Evolutionary conservation across 1,140 invertebrate species (phyloP).

Genomic region (Drosophila prosaltans): DNA sequence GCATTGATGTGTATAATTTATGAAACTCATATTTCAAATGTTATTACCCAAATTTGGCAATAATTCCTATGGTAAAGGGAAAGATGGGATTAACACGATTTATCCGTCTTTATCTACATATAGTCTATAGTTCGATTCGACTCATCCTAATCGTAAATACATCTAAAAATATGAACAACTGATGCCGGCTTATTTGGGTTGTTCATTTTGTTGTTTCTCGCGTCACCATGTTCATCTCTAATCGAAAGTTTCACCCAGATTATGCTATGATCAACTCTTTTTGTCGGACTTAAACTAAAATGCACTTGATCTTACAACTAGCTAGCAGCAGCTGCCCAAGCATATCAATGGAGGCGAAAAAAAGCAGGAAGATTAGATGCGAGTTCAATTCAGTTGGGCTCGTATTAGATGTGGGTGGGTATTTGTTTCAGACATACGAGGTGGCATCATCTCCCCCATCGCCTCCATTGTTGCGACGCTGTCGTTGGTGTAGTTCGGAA

Average conservation of each 20-base stretch:
- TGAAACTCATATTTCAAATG: neutral
- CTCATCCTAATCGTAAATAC: constrained; percentile 3
- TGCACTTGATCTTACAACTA: constrained; percentile 39
- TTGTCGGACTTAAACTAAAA: constrained; percentile 45
- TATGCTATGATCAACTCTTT: neutral
- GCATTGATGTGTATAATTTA: neutral
- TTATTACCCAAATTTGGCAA: neutral
- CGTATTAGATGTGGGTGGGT: neutral
- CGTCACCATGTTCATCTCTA: neutral
- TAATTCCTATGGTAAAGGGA: neutral
- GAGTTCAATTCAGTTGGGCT: constrained; percentile 1
- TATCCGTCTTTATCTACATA: neutral
- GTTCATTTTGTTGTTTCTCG: neutral
- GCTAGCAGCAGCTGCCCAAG: constrained; percentile 2
- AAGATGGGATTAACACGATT: too few relatives aligned
- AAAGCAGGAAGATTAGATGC: constrained; percentile 4
- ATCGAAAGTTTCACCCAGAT: neutral
- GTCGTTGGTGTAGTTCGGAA: constrained; percentile 21
- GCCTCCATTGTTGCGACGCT: neutral
- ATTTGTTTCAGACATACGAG: constrained; percentile 44
- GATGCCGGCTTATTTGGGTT: neutral
- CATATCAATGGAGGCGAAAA: constrained; percentile 14
- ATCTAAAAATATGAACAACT: constrained; percentile 6
- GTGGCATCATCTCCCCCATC: constrained; percentile 40
- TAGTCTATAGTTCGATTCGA: neutral